Evolutionary conservation across 1,140 invertebrate species (phyloP).

Genomic region (Temnothorax nylanderi): DNA sequence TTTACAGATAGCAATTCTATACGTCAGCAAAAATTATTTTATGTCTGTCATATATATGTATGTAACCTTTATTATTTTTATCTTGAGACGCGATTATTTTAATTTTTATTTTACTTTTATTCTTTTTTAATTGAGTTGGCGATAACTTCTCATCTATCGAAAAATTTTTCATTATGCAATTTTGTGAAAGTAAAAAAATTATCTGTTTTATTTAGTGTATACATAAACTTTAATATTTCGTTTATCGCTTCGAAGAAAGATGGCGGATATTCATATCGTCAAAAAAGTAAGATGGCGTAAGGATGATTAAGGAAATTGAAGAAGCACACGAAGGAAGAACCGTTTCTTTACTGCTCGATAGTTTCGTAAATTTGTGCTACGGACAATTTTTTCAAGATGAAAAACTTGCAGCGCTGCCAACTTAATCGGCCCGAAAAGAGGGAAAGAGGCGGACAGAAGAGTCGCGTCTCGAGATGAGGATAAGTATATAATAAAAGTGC

Average conservation of each 20-base stretch:
- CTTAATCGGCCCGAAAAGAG: neutral
- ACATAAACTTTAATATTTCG: too few relatives aligned
- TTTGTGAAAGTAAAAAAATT: neutral
- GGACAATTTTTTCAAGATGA: neutral
- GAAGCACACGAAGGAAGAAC: neutral
- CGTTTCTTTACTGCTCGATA: neutral
- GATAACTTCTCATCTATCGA: neutral
- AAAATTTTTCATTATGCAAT: neutral
- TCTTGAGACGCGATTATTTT: neutral
- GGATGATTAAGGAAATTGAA: neutral
- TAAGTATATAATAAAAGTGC: constrained; percentile 48
- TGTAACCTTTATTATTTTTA: neutral
- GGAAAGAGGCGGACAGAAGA: neutral
- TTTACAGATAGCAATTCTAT: neutral
- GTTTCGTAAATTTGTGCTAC: neutral
- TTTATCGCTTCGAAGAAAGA: neutral
- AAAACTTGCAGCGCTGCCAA: neutral
- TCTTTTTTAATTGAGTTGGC: neutral
- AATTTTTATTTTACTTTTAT: neutral
- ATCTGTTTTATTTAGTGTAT: neutral
- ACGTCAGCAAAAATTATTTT: neutral
- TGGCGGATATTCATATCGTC: neutral
- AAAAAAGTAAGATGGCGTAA: neutral
- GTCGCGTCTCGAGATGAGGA: constrained; percentile 2
- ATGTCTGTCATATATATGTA: neutral